Base-by-base conservation (phyloP, 2,888 invertebrate genomes). In the Lysandra bellargus region DNA sequence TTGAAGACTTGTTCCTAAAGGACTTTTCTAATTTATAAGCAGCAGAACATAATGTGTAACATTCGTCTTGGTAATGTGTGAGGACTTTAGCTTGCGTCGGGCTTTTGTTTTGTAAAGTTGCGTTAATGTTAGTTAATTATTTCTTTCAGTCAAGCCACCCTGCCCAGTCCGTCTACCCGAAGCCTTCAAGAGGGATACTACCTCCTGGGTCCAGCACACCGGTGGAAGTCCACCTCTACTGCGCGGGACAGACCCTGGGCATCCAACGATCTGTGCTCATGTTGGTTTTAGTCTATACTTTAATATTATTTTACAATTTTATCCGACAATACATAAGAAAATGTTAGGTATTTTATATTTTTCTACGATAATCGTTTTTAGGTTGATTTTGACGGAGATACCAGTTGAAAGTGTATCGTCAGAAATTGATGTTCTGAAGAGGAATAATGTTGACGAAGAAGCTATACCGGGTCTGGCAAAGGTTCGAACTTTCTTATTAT, bases 371-470 rank as follows among this genome's bases (percentile, higher is more conserved):
- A 53, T 53, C 12, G 49, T 53, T 53, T 69, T 17, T 33, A 92
- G 92, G 88, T 86, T 92, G 79, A 84, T 91, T 53, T 81, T 92
- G 72, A 88, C 84, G 78, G 86, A 87, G 44, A 86, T 92, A 4
- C 92, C 92, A 0, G 87, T 84, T 57, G 88, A 91, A 74, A 91
- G 92, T 78, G 86, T 92, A n/a, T 84, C 88, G 0, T 75, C 81
- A 0, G 84, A 83, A 12, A 87, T 82, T 79, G 84, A 86, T 83
- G 85, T 92, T 2, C 79, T 91, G 4, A 85, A 81, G 44, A 86
- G 84, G 0, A 83, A 84, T 9, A 80, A 82, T 0, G 77, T 87
- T 0, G 73, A 83, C 33, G 83, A 85, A 1, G 86, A 88, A 0
- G 79, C 84, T 0, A 85, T 89, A 23, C 91, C 90, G 0, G 83